These are phyloP conservation scores for Halcyon malimbica DNA, from an alignment of 2,113 vertebrate species.

Conservation along the genomic window DNA sequence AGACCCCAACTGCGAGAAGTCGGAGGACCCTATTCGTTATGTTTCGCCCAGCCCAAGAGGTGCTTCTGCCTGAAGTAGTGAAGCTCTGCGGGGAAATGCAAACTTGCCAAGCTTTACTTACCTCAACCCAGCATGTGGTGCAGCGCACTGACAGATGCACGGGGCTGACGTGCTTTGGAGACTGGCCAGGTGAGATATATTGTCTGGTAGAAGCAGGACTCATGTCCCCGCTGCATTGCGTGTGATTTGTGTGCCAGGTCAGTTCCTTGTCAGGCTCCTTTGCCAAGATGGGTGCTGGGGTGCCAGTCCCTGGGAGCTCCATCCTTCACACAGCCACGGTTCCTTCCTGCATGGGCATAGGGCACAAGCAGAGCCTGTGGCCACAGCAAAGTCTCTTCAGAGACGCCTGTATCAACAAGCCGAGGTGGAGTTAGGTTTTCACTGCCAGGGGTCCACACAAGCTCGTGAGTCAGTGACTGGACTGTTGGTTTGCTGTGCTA, in stretches of 20 bases:
- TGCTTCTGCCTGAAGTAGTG: not conserved
- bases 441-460: fast-evolving
- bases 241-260: not conserved
- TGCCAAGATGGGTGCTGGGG: fast-evolving
- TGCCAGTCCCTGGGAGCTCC: not conserved
- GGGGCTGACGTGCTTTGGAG: not conserved
- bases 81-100: not conserved
- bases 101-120: not conserved
- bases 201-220: not conserved
- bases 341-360: not conserved
- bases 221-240: fast-evolving
- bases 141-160: not conserved
- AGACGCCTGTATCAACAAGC: not conserved
- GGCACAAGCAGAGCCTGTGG: not conserved
- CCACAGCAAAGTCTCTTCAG: not conserved
- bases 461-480: fast-evolving
- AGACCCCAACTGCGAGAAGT: not conserved
- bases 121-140: not conserved
- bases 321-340: not conserved
- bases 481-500: not conserved
- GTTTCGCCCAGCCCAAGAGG: not conserved
- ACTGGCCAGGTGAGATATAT: not conserved
- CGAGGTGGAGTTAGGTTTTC: not conserved
- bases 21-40: not conserved
- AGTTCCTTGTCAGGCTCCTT: not conserved